Base-by-base conservation (phyloP, 2,113 vertebrate genomes). In the Pontoporia blainvillei region DNA sequence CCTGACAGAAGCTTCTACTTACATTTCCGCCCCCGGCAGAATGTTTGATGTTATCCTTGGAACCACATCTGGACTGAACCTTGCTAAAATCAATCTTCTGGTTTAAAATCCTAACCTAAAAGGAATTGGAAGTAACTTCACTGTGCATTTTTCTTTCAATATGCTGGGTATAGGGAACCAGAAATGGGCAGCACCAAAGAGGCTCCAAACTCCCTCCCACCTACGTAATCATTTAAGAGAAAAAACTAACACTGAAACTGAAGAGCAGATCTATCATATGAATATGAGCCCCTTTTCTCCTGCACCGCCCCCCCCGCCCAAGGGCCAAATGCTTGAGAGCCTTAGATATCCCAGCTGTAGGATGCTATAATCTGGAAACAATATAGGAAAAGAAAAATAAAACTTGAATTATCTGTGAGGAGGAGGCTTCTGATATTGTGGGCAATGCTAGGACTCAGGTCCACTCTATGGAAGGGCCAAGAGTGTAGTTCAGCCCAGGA, bases 101-200 rank as follows among this genome's bases (percentile, higher is more conserved):
- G 99, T 98, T 99, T 99, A 99, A 99, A 99, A 99, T 99, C 95
- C 99, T 99, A 99, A 99, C 99, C 99, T 99, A 99, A 98, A 99
- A 99, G 98, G 99, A 99, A 99, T 98, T 0, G 98, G 97, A 99
- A 93, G 98, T 97, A 98, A 98, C 98, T 98, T 99, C 96, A 98
- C 97, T 82, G 71, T 54, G 94, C 12, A 90, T 88, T 98, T 95
- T 94, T 95, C 86, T 95, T 62, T 44, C 7, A 1, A 41, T 64
- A 46, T 82, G 29, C 71, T 93, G 79, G 75, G 46, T 71, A 1
- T 0, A 91, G 39, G 92, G 81, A 97, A 71, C 41, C 76, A 78
- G 67, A 75, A 76, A 76, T 25, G 34, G 8, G 31, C n/a, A 62
- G 41, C 11, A 67, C 18, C 39, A 41, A 64, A 86, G 41, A 85